Evolutionary conservation across 2,113 vertebrate genomes (phyloP), one percentile per base, ranked within the genome.

Genomic region (Callorhinus ursinus): DNA sequence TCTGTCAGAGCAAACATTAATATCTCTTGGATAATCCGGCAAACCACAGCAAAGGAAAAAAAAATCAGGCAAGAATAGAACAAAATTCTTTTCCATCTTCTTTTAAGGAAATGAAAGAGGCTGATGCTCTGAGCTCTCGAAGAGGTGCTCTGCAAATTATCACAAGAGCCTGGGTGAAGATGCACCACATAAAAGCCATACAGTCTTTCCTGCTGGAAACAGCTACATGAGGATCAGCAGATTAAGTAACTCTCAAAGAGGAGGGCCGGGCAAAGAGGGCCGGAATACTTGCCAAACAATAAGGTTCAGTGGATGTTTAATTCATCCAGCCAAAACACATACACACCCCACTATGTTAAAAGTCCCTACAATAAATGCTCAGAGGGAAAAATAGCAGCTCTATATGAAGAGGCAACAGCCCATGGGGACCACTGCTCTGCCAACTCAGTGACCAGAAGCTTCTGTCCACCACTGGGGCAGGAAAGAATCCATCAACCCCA

Each of bases 61-160:
- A 65, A 55, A 94, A 57, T 33, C 39, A 72, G 77, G 72, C 95
- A 94, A 93, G 91, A 94, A 95, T 55, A 98, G 79, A 90, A 95
- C 19, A 57, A 53, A 84, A 39, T 0, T 8, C 15, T 71, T 96
- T 90, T 55, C 77, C 85, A 59, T 79, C 53, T 96, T 97, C 95
- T 86, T 94, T 77, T 82, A 83, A 96, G 96, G 94, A 97, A 97
- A 93, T 59, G 85, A 92, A 97, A 90, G 36, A 39, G 59, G 67
- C 89, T 13, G 49, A 51, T 69, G 88, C 51, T 39, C 93, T 9
- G 8, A 83, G 57, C 39, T 92, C 42, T 53, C 49, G 13, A 31
- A 79, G 90, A 95, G 74, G 12, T 26, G 39, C 81, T 94, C 69
- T 63, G 77, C 89, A 76, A 82, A 88, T n/a, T n/a, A 90, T 21